Base-by-base conservation (phyloP, 2,888 invertebrate species). In the Caenorhabditis sp. region DNA sequence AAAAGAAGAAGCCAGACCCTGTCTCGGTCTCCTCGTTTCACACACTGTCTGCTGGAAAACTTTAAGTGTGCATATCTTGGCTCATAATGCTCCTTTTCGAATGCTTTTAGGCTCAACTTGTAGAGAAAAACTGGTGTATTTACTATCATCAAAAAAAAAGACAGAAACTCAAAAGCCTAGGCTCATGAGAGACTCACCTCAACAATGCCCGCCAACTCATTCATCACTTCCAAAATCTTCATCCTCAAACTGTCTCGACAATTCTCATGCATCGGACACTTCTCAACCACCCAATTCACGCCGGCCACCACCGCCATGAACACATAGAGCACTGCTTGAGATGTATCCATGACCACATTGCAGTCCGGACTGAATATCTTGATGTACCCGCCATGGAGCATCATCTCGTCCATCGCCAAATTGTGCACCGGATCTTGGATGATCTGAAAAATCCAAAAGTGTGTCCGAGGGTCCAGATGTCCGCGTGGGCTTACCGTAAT, bases 201-300 rank as follows among this genome's bases (percentile, higher is more conserved):
- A 5, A 5, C 1, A 44, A 44, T 16, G 5, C n/a, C 44, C 16
- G 44, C n/a, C 22, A 51, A 22, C 22, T 51, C 24, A 7, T 22
- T 51, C 51, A 51, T 22, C 10, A 51, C 22, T 24, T 51, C 51
- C 8, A 51, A 24, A 51, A 51, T 51, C 19, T 24, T 10, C 22
- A 6, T 22, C 24, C n/a, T 51, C 51, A 51, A 22, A 19, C 8
- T 51, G 8, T 51, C 22, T 24, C 19, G 51, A 51, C 51, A 51
- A 51, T 51, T 22, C 12, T 51, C 51, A 51, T 51, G 51, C 22
- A 51, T 22, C 22, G 51, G 51, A 51, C 51, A 51, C 24, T 51
- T 51, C 1, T 51, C 51, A 1, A 24, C 10, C 7, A n/a, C n/a
- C 51, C 51, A 51, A 51, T 51, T 51, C 4, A 51, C 24, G 10